Percentiles rank a stretch among this genome's conserved stretches.
These are phyloP conservation scores for Tor tambroides DNA, from an alignment of 2,113 vertebrate species.

Conservation along the genomic window DNA sequence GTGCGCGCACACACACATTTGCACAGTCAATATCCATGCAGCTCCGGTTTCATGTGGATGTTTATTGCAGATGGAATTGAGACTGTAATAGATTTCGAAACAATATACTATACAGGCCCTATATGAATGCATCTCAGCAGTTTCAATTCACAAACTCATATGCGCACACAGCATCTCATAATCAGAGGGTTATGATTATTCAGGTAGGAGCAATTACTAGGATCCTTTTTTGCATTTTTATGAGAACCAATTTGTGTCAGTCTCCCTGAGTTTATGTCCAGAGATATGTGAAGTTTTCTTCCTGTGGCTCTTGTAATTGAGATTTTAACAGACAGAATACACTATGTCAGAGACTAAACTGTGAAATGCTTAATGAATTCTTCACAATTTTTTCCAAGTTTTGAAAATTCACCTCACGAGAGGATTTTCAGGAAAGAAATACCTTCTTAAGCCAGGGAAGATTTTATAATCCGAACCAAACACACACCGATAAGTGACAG, in stretches of 20 bases:
- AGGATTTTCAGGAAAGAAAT: conserved; percentile 27
- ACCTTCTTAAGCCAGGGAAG: background rate
- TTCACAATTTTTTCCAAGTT: background rate
- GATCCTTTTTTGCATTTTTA: background rate
- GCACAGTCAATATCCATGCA: conserved; percentile 23
- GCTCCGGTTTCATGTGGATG: conserved; percentile 26
- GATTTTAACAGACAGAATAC: background rate
- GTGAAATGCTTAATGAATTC: background rate
- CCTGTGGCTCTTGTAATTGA: background rate
- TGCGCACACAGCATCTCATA: background rate
- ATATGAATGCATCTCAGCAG: conserved; percentile 32
- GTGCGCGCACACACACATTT: background rate
- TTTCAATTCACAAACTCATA: conserved; percentile 32
- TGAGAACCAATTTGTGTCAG: conserved; percentile 10
- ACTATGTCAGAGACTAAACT: background rate
- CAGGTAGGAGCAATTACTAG: conserved; percentile 17
- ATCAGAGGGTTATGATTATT: conserved; percentile 33
- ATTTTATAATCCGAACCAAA: conserved; percentile 10
- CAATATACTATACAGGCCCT: conserved; percentile 32
- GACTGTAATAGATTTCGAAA: conserved; percentile 24
- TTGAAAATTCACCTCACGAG: background rate
- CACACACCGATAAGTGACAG: conserved; percentile 22
- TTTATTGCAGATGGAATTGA: conserved; percentile 37
- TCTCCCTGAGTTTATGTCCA: background rate
- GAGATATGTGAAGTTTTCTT: background rate